Conservation (phyloP, 2,113 vertebrate genomes). For the Pygoscelis adeliae region DNA sequence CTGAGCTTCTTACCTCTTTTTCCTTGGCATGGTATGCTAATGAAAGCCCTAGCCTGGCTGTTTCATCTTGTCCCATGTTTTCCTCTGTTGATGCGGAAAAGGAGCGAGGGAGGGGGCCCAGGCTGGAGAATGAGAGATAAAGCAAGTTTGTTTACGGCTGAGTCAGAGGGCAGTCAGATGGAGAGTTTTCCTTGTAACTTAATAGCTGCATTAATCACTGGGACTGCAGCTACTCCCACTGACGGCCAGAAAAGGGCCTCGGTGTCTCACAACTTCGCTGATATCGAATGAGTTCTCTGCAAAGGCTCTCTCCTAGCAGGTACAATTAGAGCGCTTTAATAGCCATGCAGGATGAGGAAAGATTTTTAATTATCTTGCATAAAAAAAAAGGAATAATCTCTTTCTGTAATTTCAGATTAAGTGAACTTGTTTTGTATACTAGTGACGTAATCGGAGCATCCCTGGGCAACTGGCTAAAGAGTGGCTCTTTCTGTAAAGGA, state of each 20-base stretch:
- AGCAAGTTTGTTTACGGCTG: not conserved
- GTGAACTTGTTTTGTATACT: not conserved
- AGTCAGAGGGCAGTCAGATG: conserved; percentile 55
- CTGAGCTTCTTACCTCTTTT: not conserved
- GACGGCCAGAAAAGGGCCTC: not conserved
- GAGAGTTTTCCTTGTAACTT: conserved; percentile 5
- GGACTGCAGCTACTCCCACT: not conserved
- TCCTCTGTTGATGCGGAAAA: conserved; percentile 23
- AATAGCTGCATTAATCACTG: conserved; percentile 24
- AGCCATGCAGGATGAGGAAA: not conserved
- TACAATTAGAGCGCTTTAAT: not conserved
- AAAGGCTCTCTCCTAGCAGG: not conserved
- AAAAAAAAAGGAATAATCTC: not conserved
- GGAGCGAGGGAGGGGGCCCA: not conserved
- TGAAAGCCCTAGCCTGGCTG: not conserved
- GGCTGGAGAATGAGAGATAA: conserved; percentile 27
- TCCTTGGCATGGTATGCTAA: not conserved
- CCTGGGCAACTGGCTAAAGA: not conserved
- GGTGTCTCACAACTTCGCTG: not conserved
- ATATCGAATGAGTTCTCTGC: not conserved
- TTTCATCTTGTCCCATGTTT: conserved; percentile 16
- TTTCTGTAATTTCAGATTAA: not conserved
- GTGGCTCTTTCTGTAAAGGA: not conserved
- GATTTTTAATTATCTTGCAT: not conserved
- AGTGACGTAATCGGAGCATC: not conserved